Evolutionary conservation across 2,113 vertebrate genomes (phyloP).

Genomic region (Hystrix cristata): DNA sequence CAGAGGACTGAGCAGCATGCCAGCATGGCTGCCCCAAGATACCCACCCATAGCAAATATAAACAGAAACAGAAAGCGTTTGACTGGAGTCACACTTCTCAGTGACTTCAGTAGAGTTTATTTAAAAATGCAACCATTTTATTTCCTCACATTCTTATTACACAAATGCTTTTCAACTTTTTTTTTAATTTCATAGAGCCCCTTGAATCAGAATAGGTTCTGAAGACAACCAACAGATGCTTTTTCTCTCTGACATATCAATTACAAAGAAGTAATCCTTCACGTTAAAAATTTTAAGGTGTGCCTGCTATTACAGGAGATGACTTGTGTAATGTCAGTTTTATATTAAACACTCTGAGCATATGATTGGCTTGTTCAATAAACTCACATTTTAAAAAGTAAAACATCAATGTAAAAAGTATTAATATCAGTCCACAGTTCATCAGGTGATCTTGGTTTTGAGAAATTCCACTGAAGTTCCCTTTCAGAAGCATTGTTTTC

Average conservation of each 20-base stretch:
- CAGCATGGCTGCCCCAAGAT: background rate
- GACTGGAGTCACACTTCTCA: background rate
- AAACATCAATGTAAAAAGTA: background rate
- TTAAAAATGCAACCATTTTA: background rate
- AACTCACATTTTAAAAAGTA: background rate
- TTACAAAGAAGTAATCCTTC: background rate
- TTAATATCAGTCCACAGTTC: background rate
- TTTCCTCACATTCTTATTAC: background rate
- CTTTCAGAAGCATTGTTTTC: background rate
- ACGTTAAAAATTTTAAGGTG: background rate
- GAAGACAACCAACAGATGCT: background rate
- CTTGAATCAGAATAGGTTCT: background rate
- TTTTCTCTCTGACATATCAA: background rate
- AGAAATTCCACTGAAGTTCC: background rate
- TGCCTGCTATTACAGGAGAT: background rate
- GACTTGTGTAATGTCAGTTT: background rate
- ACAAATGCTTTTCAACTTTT: background rate
- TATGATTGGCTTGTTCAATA: background rate
- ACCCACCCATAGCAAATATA: background rate
- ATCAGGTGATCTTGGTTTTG: background rate
- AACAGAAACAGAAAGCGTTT: background rate
- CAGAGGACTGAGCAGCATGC: background rate
- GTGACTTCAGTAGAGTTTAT: background rate
- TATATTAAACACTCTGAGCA: background rate
- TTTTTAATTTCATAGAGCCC: slow-evolving; percentile 7